Evolutionary conservation across 2,113 vertebrate species (phyloP).

Genomic region (Hydrolagus affinis): DNA sequence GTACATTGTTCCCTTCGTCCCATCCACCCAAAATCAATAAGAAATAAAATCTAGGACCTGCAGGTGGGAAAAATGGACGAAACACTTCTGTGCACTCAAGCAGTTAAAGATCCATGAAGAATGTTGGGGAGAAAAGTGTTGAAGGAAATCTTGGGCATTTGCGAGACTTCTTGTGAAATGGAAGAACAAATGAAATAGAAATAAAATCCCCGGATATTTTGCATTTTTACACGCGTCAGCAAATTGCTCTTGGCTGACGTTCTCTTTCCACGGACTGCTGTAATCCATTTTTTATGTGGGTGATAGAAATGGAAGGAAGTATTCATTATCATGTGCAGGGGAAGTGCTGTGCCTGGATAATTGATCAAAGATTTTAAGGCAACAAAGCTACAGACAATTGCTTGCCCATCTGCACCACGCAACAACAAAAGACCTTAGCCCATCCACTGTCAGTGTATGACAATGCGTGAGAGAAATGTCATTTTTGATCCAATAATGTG

Average conservation of each 20-base stretch:
- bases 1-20: too few species aligned
- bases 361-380: neutral
- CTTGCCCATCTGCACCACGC: neutral
- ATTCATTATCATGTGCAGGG: neutral
- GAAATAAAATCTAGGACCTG: too few species aligned
- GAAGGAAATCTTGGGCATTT: neutral
- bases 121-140: neutral
- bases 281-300: neutral
- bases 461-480: neutral
- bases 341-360: neutral
- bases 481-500: neutral
- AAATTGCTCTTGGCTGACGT: neutral
- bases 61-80: neutral
- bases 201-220: neutral
- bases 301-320: neutral
- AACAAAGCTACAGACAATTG: neutral
- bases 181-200: constrained; percentile 8
- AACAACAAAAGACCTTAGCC: neutral
- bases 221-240: neutral
- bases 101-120: neutral
- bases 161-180: neutral
- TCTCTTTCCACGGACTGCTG: neutral
- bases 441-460: neutral
- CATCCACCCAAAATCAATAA: too few species aligned
- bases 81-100: neutral